Evolutionary conservation across 2,113 vertebrate genomes (phyloP), one percentile per base, ranked within the genome.

Genomic region (Sphaerodactylus townsendi): DNA sequence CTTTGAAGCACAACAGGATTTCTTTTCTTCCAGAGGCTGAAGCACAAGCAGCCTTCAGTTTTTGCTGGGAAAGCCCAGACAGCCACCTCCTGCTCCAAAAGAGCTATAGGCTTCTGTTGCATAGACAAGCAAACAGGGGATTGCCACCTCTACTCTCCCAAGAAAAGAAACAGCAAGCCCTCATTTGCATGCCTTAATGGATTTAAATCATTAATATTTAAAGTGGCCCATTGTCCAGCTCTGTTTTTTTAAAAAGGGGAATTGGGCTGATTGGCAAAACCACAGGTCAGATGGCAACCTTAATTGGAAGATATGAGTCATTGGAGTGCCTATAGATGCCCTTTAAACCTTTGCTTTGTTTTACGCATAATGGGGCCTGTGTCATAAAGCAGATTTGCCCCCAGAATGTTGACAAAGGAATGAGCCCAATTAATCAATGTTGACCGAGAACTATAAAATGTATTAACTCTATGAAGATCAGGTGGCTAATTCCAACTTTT

Each of bases 161-260:
- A 46, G 33, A 69, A 84, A n/a, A 71, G 75, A 79, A 85, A 78
- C 15, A 46, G 53, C 76, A 30, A 72, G 62, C 72, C 39, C 39
- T 79, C 76, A 78, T 85, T 85, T 85, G 83, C 83, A 85, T 79
- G 53, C 83, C 71, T 79, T 85, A 79, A 85, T 79, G 66, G 68
- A 35, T 48, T 79, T 79, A 85, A 71, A 85, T 72, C 76, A 85
- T 85, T 85, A 72, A 79, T 85, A 85, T 79, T 85, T 85, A 85
- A 78, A 85, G 76, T 78, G 78, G 66, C n/a, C 76, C 41, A 85
- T 85, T 85, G 76, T 79, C 68, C 68, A 72, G n/a, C 66, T 62
- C 28, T 25, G 23, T 56, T 33, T 15, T 59, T 25, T 25, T 4
- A 4, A 65, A 44, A 25, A 13, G 5, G 50, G 23, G 25, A 62